Evolutionary conservation across 1,140 invertebrate genomes (phyloP).

Genomic region (Coenobita brevimanus): DNA sequence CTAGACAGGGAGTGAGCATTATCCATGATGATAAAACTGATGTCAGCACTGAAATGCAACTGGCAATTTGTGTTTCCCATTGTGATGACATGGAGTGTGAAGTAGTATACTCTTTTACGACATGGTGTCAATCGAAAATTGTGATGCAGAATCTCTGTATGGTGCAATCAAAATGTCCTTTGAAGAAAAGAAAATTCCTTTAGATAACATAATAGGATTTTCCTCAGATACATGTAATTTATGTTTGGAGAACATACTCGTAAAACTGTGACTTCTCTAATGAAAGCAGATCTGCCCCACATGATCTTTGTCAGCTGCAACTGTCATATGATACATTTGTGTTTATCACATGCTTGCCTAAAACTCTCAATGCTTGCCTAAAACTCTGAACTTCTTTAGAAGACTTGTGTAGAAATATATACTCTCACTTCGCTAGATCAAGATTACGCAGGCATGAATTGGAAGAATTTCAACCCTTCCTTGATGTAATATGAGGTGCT

Average conservation of each 20-base stretch:
- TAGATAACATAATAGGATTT: constrained; percentile 21
- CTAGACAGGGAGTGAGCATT: too few species aligned
- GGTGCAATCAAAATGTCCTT: constrained; percentile 23
- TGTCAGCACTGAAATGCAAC: too few species aligned
- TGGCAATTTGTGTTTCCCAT: too few species aligned
- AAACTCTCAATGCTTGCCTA: too few species aligned
- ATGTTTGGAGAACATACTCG: background rate
- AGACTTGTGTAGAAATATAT: constrained; percentile 29
- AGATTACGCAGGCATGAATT: background rate
- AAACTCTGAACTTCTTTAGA: constrained; percentile 30
- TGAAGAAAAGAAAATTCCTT: constrained; percentile 35
- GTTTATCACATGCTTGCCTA: too few species aligned
- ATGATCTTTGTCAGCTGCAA: constrained; percentile 11
- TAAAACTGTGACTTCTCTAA: constrained; percentile 36
- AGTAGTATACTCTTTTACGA: constrained; percentile 32
- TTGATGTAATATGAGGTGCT: too few species aligned
- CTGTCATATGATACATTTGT: constrained; percentile 33
- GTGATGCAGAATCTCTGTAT: constrained; percentile 31
- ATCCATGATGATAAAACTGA: too few species aligned
- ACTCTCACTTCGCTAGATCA: constrained; percentile 27
- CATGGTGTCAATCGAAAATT: constrained; percentile 26
- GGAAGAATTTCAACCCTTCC: constrained; percentile 10
- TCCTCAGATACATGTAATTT: background rate
- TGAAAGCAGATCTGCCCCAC: constrained; percentile 20
- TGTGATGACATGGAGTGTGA: constrained; percentile 19